Base-by-base conservation (phyloP, 2,888 invertebrate genomes). In the Pinctada fucata region DNA sequence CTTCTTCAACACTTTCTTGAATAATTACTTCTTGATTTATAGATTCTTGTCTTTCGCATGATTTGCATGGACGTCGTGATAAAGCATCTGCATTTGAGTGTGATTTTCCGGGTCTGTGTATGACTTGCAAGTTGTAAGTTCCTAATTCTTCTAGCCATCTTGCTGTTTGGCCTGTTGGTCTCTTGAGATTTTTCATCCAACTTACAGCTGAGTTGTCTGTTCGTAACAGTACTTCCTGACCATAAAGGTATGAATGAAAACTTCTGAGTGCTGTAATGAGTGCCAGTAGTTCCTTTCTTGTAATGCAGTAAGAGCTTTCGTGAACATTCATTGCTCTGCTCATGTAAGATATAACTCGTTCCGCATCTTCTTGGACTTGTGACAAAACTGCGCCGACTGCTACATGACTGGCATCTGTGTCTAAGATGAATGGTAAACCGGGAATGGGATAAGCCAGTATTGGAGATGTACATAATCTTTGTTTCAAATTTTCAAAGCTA, bases 141-240 rank as follows among this genome's bases (percentile, higher is more conserved):
- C 47, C 68, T 16, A 79, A 58, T 58, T 77, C 70, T 52, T 76
- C 74, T 3, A 81, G 58, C 81, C 73, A 81, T 10, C 76, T 10
- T 3, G 82, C 79, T 8, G 76, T 68, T 63, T 80, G 82, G 63
- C 83, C 83, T 50, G 79, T 75, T n/a, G 83, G 83, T 2, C 31
- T 52, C 68, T 80, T 80, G 0, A 80, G 67, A 66, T 58, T 72
- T 49, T 58, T 63, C 64, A 83, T 58, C 80, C 81, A 83, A 48
- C 83, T 80, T 0, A 78, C 49, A 13, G 72, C 72, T 13, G 72
- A 52, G 72, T 72, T 58, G 5, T 72, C 58, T 3, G 72, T 72
- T n/a, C 72, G n/a, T 2, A 72, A 4, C 5, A 72, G 5, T n/a
- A 72, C 58, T 72, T 72, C 58, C 47, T 72, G 72, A 52, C 72